Base-by-base conservation (phyloP, 2,113 vertebrate species). In the Macaca fascicularis region DNA sequence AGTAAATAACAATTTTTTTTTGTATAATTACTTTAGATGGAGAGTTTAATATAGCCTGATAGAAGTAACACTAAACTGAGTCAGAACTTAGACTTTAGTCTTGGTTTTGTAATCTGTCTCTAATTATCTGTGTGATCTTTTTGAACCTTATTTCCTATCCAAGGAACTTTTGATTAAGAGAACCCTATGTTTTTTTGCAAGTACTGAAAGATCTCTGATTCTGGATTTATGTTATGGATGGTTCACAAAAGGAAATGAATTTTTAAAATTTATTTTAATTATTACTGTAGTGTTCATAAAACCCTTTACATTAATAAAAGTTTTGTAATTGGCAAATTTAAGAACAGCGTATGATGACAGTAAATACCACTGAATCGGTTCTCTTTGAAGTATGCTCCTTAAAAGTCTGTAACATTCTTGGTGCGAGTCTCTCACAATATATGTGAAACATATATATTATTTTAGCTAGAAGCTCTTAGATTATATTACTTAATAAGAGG, bases 251-350 rank as follows among this genome's bases (percentile, higher is more conserved):
- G 50, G 14, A 90, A 45, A 50, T 69, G 23, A 3, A 81, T 30
- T 57, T 95, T 84, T 89, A 32, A 4, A 55, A 70, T 96, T 89
- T 87, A 89, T 88, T 91, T 83, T 78, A 38, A 64, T 84, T 95
- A 52, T n/a, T 89, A 8, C 12, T 64, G 23, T 91, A 48, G 76
- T 10, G 50, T 80, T 95, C 45, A 95, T 93, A 89, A 57, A 84
- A n/a, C 79, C 32, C 9, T 93, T 94, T 74, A 52, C 23, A 64
- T 5, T 72, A 76, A 16, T 69, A 78, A 2, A 11, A 79, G 20
- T 70, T 91, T 84, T 81, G 4, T 94, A 72, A 59, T 78, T 43
- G 52, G n/a, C 27, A 93, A 72, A 40, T 84, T 57, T 32, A 81
- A 94, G 43, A 93, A 72, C 2, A 95, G 11, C 4, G 0, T 25